Base-by-base conservation (phyloP, 2,113 vertebrate species). In the Clarias batrachus region DNA sequence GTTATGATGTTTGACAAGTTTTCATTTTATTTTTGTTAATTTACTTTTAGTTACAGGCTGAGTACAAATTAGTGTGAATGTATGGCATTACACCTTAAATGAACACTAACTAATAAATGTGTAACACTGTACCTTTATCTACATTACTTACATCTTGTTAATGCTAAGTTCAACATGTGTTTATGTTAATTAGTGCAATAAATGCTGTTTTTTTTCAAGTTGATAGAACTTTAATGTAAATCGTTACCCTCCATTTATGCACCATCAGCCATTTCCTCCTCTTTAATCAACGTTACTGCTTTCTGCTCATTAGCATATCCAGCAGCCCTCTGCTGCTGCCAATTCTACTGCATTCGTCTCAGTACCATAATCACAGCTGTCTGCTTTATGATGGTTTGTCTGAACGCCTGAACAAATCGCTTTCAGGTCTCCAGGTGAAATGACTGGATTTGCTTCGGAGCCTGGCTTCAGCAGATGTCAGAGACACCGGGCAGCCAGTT, bases 401-500 rank as follows among this genome's bases (percentile, higher is more conserved):
- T 2, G 3, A 76, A 82, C 33, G 78, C 41, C 85, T 30, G 57
- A 74, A 63, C 85, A 86, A 86, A 86, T 82, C 17, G 41, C n/a
- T 86, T 82, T 48, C 30, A 62, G 78, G 65, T 57, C 68, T 27
- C 10, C 25, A 48, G 57, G 54, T 81, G 56, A 48, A 60, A 33
- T 41, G 27, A 19, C 21, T 9, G 33, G 33, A 27, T 80, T 37
- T 33, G 11, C 27, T 16, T 14, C 14, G 48, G 19, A 62, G 66
- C 37, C 57, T 63, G 37, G 37, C 14, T 30, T 41, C 37, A 37
- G 68, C 56, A 71, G 73, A 3, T 27, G n/a, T n/a, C 41, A 54
- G 60, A 52, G 23, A 79, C 41, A 48, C 12, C 4, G 25, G 52
- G 66, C 54, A 74, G 79, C 56, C 33, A 54, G 68, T 79, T 73